Conservation (phyloP, 2,888 invertebrate genomes). For the Ectemnius cavifrons region DNA sequence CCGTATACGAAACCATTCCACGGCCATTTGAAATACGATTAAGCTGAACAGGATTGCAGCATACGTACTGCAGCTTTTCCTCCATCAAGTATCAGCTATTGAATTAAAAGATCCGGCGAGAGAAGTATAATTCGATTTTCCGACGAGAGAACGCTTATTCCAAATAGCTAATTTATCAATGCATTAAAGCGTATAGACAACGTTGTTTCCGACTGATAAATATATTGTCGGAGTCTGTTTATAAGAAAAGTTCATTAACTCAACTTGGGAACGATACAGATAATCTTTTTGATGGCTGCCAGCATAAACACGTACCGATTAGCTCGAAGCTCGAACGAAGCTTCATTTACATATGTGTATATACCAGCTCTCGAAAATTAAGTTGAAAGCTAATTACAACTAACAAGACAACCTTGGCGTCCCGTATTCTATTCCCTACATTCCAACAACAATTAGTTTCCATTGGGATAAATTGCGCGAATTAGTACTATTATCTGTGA, state of each 20-base stretch:
- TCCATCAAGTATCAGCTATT: not conserved
- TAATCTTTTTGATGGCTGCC: slow-evolving; percentile 28
- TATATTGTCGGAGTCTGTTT: slow-evolving; percentile 32
- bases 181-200: no score
- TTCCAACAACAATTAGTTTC: no score
- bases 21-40: slow-evolving; percentile 6
- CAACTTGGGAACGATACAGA: slow-evolving; percentile 17
- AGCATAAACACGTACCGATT: slow-evolving; percentile 14
- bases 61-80: not conserved
- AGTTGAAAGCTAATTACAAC: no score
- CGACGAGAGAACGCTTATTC: no score
- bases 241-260: slow-evolving; percentile 47
- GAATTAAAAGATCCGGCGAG: not conserved
- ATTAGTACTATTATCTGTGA: no score
- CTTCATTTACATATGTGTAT: not conserved
- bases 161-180: no score
- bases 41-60: slow-evolving; percentile 18
- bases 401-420: no score
- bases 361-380: no score
- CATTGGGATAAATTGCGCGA: no score
- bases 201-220: slow-evolving; percentile 30
- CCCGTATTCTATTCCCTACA: no score
- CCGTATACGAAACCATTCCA: slow-evolving; percentile 27
- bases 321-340: not conserved
- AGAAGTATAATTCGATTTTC: no score